Base-by-base conservation (phyloP, 2,797 vertebrate species). In the Vultur gryphus region DNA sequence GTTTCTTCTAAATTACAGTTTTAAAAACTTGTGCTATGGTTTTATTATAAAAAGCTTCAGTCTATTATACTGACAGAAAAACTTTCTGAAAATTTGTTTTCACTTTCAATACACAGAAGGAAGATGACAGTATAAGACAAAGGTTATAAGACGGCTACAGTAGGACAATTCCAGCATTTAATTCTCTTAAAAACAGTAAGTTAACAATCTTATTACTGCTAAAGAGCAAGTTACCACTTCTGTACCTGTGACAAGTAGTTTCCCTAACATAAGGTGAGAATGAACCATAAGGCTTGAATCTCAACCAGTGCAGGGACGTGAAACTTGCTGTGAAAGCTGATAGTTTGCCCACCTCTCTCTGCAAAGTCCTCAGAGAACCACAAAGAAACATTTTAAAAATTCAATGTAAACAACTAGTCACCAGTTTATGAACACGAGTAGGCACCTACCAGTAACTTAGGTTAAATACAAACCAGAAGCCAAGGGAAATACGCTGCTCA, bases 351-450 rank as follows among this genome's bases (percentile, higher is more conserved):
- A 15, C 8, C 25, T 28, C 44, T 23, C 87, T 78, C 26, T 39
- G 67, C 37, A 52, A 66, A 70, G 43, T n/a, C 64, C 49, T 48
- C 91, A 71, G 89, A 90, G 88, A 94, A 28, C 79, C 70, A 46
- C 65, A 83, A 25, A 55, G 24, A 54, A 52, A 21, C 26, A 44
- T 41, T 67, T 51, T 1, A 52, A 57, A 79, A 93, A 94, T 82
- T 70, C 72, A 65, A 3, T 7, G 39, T 58, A 79, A 91, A 94
- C 33, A 93, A 75, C 39, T 37, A 31, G 19, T 64, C 89, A 49
- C 18, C 31, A 4, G 43, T 58, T 54, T 76, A 39, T 11, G 78
- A 85, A 18, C 61, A 86, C 46, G 54, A 62, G 11, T 1, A 91
- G 75, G 78, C 52, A 89, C 84, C 61, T 57, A 69, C 52, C 78